Percentiles rank a stretch among this genome's conserved stretches.
Conservation (phyloP, 2,113 vertebrate species). For the Pseudonaja textilis region DNA sequence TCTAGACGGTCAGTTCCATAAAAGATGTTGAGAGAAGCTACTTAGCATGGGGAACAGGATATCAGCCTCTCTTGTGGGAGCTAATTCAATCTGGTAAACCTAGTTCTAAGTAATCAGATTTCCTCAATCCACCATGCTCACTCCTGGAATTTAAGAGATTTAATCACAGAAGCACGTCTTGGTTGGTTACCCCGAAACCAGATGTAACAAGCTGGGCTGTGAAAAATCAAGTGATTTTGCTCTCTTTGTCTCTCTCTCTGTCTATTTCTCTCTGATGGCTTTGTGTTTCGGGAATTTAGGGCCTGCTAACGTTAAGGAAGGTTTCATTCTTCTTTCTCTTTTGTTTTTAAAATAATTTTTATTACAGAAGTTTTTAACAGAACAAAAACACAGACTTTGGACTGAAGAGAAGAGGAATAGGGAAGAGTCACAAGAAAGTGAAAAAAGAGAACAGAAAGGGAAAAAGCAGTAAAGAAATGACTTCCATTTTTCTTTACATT, state of each 20-base stretch:
- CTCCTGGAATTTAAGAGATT: neutral
- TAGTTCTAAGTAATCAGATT: neutral
- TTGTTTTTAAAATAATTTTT: neutral
- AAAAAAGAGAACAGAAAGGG: neutral
- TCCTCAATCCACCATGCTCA: neutral
- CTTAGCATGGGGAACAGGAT: neutral
- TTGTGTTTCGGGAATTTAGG: neutral
- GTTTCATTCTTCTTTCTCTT: neutral
- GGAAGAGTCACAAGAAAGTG: neutral
- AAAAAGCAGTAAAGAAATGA: neutral
- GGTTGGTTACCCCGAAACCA: neutral
- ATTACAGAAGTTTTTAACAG: neutral
- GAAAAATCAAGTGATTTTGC: neutral
- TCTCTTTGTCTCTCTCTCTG: neutral
- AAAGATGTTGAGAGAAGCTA: neutral
- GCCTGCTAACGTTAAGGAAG: neutral
- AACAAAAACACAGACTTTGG: neutral
- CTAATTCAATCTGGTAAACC: neutral
- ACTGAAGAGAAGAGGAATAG: neutral
- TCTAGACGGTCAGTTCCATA: neutral
- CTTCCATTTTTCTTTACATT: neutral
- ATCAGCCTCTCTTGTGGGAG: neutral
- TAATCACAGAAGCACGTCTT: neutral
- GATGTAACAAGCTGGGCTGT: neutral
- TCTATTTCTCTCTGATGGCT: neutral